Evolutionary conservation across 2,113 vertebrate genomes (phyloP), one percentile per base, ranked within the genome.

Genomic region (Diphyllodes magnificus): DNA sequence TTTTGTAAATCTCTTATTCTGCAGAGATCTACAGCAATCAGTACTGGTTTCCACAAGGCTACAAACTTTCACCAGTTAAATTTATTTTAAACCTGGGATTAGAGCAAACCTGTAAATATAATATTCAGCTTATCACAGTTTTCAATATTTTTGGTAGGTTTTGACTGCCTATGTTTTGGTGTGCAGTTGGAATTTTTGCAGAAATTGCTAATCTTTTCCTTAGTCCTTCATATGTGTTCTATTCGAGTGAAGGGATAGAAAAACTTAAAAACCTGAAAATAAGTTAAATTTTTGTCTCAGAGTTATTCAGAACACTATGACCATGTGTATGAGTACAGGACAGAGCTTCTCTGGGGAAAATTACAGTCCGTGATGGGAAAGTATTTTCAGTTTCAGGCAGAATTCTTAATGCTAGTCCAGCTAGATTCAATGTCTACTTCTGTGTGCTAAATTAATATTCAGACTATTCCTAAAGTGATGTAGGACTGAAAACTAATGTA

Each of bases 291-390:
- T 76, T 82, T 30, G 10, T 60, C 76, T 82, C 21, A 47, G 39
- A 40, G 15, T 71, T 92, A 57, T 50, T 66, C 6, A 10, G 20
- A 28, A 31, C 35, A 60, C 15, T 10, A 5, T 31, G 10, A 30
- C 33, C 14, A 51, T 39, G 4, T 2, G 1, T 39, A 19, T 42
- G 4, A 47, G 3, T 47, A 56, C 2, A 35, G 9, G 23, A n/a
- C 3, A 68, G 23, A 45, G 6, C 4, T 85, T 50, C 27, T 82
- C 35, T 56, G 13, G 8, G 44, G 27, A 82, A 88, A 90, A 82
- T 31, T 18, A 30, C 6, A 2, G 0, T 15, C 23, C 31, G 45
- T 53, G 11, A 86, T 21, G 22, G 70, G 27, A 49, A 37, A 73
- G 10, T 23, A 30, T 71, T 82, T 93, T 59, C 21, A 39, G 23